Evolutionary conservation across 2,888 invertebrate species (phyloP).

Genomic region (Electrophaes corylata): DNA sequence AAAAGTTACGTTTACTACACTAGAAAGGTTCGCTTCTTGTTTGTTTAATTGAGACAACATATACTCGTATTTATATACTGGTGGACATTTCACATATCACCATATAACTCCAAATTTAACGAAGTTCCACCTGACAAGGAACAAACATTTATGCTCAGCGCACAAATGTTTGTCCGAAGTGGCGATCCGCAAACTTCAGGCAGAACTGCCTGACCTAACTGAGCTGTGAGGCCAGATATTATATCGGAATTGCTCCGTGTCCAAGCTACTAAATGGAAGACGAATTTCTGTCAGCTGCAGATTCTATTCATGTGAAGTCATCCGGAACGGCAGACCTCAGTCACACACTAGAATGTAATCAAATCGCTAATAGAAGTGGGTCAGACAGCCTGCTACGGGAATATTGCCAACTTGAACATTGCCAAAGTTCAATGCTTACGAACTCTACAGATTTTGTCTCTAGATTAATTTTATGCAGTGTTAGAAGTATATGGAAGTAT

Average conservation of each 20-base stretch:
- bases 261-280: slow-evolving; percentile 4
- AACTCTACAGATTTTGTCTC: slow-evolving; percentile 17
- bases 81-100: too few relatives aligned
- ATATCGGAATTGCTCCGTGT: slow-evolving; percentile 1
- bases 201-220: too few relatives aligned
- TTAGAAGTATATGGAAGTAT: neutral
- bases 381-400: slow-evolving; percentile 43
- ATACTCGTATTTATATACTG: too few relatives aligned
- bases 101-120: too few relatives aligned
- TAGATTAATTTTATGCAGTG: slow-evolving; percentile 14
- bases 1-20: slow-evolving; percentile 8
- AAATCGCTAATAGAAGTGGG: slow-evolving; percentile 43
- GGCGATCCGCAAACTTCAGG: too few relatives aligned
- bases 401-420: slow-evolving; percentile 49
- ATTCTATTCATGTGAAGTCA: slow-evolving; percentile 15
- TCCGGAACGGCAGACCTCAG: slow-evolving; percentile 7
- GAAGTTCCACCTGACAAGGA: too few relatives aligned
- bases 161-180: too few relatives aligned
- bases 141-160: too few relatives aligned
- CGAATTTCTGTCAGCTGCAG: slow-evolving; percentile 10
- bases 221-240: too few relatives aligned
- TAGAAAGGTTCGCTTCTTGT: neutral
- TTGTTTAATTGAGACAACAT: neutral
- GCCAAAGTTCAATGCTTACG: slow-evolving; percentile 44
- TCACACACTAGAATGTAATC: slow-evolving; percentile 19